Base-by-base conservation (phyloP, 2,888 invertebrate species). In the Epistrophella euchroma region DNA sequence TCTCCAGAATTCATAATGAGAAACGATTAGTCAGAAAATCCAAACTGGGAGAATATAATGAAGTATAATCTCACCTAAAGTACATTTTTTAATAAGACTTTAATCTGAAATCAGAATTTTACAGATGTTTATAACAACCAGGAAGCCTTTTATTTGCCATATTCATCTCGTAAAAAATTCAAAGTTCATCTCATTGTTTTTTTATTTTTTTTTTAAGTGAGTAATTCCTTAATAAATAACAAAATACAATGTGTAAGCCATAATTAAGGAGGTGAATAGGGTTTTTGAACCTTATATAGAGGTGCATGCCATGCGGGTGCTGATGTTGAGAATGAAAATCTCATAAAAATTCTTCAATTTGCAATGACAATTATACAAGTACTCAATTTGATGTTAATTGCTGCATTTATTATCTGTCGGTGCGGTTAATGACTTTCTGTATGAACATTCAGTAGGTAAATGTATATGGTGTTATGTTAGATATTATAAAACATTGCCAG, bases 321-420 rank as follows among this genome's bases (percentile, higher is more conserved):
- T 52, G 40, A 70, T 22, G 56, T 47, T 50, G 32, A 40, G 62
- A 32, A 35, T 4, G n/a, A n/a, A n/a, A n/a, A n/a, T 45, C 50
- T 15, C 70, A 70, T 68, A 32, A 60, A 78, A 71, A 68, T 68
- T 66, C 66, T 25, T 72, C 52, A 64, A 72, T 84, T 72, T 22
- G 28, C 76, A 74, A 50, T 70, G 75, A 60, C 76, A 76, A 66
- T 64, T 7, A 22, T 2, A 15, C 37, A 43, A 13, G 22, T 75
- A 80, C 80, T 85, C 45, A 80, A 70, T 73, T 73, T 80, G 85
- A 80, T 76, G 56, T 77, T 85, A 80, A 80, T 80, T 80, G 80
- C 43, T 80, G 80, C 68, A 62, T 76, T 85, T 73, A 85, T 76
- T 62, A 58, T 66, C 35, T 19, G 68, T 1, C 19, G 15, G 28